Conservation (phyloP, 2,888 invertebrate species). For the Pyrrhia umbra region DNA sequence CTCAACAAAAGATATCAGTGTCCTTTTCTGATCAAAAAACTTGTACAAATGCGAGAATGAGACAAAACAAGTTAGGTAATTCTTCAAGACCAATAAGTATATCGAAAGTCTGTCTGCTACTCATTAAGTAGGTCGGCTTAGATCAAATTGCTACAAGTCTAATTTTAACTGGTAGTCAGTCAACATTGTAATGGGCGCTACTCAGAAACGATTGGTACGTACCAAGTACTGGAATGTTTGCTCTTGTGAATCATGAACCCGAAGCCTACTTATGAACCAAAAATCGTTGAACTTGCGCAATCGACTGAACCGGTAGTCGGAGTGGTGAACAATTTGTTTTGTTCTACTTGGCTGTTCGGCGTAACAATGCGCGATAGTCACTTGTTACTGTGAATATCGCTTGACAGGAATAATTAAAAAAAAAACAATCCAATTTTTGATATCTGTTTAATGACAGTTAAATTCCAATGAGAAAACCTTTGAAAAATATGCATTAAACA, state of each 20-base stretch:
- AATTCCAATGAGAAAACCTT: too few relatives aligned
- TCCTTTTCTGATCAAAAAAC: slow-evolving; percentile 62
- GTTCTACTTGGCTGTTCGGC: slow-evolving; percentile 42
- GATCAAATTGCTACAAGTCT: slow-evolving; percentile 68
- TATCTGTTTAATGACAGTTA: slow-evolving; percentile 12
- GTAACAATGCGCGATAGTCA: slow-evolving; percentile 40
- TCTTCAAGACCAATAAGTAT: slow-evolving; percentile 40
- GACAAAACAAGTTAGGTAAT: slow-evolving; percentile 50
- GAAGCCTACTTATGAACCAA: slow-evolving; percentile 55
- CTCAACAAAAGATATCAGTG: slow-evolving; percentile 65
- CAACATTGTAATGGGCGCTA: slow-evolving; percentile 62
- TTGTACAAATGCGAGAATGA: slow-evolving; percentile 53
- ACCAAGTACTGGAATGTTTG: slow-evolving; percentile 56
- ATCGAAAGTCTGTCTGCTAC: slow-evolving; percentile 48
- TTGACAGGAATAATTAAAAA: slow-evolving; percentile 35
- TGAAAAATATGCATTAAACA: too few relatives aligned
- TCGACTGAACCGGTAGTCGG: slow-evolving; percentile 31
- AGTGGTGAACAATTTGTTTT: slow-evolving; percentile 49
- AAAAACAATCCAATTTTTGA: slow-evolving; percentile 37
- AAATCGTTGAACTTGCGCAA: slow-evolving; percentile 53
- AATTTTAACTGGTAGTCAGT: slow-evolving; percentile 64
- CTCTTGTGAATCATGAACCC: slow-evolving; percentile 57
- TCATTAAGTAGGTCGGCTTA: slow-evolving; percentile 63
- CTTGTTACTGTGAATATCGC: slow-evolving; percentile 26
- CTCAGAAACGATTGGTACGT: slow-evolving; percentile 64